phyloP scores from a whole-genome alignment of 2,113 vertebrate species.

The Xenopus tropicalis region DNA sequence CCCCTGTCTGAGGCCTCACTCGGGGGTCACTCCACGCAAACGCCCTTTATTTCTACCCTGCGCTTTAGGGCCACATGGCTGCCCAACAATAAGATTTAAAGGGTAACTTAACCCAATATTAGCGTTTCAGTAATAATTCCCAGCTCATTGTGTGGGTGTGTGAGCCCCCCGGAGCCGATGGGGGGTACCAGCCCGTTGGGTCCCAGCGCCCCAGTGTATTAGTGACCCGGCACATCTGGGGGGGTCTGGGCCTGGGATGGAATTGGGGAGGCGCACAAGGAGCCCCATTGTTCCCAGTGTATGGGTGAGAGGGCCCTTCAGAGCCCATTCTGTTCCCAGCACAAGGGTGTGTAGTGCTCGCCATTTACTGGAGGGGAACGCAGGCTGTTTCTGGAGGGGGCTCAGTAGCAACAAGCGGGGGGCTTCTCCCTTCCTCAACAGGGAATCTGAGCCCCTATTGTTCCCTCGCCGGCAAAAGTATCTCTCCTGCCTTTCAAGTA shows the following conservation, averaged over 20 bases:
- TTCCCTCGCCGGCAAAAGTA: background rate
- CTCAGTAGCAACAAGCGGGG: conserved; percentile 13
- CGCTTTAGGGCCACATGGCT: no score
- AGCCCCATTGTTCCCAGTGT: conserved; percentile 27
- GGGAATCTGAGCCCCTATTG: conserved; percentile 11
- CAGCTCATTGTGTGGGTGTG: no score
- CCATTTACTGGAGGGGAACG: conserved; percentile 7
- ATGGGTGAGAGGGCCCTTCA: conserved; percentile 32
- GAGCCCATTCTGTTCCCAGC: background rate
- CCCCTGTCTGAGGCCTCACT: no score
- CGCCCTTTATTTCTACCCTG: no score
- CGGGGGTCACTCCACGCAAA: no score
- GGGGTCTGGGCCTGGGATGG: conserved; percentile 1
- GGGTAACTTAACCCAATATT: no score
- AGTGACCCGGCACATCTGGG: background rate
- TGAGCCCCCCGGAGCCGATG: no score
- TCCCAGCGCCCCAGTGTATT: no score
- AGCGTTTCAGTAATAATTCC: no score
- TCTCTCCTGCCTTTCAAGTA: background rate
- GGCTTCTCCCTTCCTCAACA: conserved; percentile 3
- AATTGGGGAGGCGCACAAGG: conserved; percentile 22
- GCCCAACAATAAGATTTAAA: no score
- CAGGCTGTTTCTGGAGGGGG: conserved; percentile 16
- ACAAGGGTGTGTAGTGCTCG: conserved; percentile 2
- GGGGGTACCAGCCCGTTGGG: no score